Conservation (phyloP, 2,888 invertebrate species). For the Synergus japonicus region DNA sequence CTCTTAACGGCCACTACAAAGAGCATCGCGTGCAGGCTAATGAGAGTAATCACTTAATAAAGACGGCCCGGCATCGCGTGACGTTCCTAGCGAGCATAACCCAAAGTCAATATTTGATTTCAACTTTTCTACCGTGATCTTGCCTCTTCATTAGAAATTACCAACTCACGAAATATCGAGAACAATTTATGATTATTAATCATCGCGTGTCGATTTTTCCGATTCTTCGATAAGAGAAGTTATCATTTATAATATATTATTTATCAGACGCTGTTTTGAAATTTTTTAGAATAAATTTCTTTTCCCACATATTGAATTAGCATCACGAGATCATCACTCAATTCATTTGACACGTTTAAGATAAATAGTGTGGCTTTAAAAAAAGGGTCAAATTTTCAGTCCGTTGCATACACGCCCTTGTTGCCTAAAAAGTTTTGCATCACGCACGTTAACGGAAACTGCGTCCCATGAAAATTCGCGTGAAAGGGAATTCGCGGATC, state of each 20-base stretch:
- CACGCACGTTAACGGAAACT: constrained; percentile 31
- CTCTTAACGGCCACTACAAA: constrained; percentile 63
- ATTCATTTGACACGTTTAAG: constrained; percentile 67
- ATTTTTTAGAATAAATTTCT: constrained; percentile 55
- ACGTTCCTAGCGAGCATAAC: constrained; percentile 53
- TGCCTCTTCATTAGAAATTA: constrained; percentile 23
- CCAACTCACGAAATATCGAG: neutral
- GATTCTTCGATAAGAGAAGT: neutral
- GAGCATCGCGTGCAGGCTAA: constrained; percentile 76
- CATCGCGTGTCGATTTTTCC: constrained; percentile 43
- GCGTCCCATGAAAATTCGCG: constrained; percentile 64
- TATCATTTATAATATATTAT: neutral
- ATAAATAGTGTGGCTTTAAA: constrained; percentile 63
- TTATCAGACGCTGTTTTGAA: neutral
- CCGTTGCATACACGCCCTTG: constrained; percentile 4
- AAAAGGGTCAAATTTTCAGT: constrained; percentile 57
- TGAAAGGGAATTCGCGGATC: constrained; percentile 65
- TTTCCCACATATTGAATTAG: constrained; percentile 68
- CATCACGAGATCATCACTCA: constrained; percentile 70
- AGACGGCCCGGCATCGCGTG: constrained; percentile 71
- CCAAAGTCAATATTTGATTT: constrained; percentile 75
- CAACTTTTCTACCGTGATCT: constrained; percentile 58
- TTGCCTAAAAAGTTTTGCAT: constrained; percentile 17
- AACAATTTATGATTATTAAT: neutral
- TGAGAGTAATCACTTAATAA: constrained; percentile 77